Base-by-base conservation (phyloP, 2,888 invertebrate genomes). In the Emmelina monodactyla region DNA sequence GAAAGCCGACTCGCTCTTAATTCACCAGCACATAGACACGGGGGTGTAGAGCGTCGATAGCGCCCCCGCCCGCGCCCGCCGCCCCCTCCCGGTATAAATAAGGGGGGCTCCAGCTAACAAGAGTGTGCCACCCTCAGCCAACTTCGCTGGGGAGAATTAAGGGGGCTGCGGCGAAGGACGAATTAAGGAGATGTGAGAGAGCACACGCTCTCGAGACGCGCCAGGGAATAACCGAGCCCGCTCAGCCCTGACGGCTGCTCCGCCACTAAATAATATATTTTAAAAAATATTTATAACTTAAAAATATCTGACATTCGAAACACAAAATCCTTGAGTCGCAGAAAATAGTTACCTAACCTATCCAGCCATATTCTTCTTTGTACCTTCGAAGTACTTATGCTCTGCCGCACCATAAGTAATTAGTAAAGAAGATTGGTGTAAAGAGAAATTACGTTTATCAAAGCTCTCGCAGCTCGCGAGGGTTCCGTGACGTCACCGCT, bases 151-250 rank as follows among this genome's bases (percentile, higher is more conserved):
- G 71, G 70, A 65, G 72, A 67, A 66, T 62, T 59, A 62, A 68
- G 78, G 76, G 76, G 76, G 76, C 60, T 76, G 76, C 62, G 75
- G 75, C 76, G 79, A 78, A 78, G 79, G 79, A 78, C 79, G 75
- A 79, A 76, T 76, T 79, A 78, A 79, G 79, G 78, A 79, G 79
- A 78, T 76, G 76, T 76, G 76, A 76, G 75, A 78, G 76, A 72
- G 70, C 70, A 68, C 72, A 70, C 71, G 76, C 75, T 73, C 70
- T 72, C 75, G 75, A 67, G 70, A 65, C 64, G 60, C 58, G 59
- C 58, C 63, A 62, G 64, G 68, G 71, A 70, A 72, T 73, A 70
- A 62, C 63, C 60, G 57, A 62, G 35, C 11, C 25, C 9, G 25
- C 25, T 10, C n/a, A n/a, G n/a, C n/a, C n/a, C n/a, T n/a, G n/a